Conservation (phyloP, 2,113 vertebrate species). For the Megaceryle torquata region DNA sequence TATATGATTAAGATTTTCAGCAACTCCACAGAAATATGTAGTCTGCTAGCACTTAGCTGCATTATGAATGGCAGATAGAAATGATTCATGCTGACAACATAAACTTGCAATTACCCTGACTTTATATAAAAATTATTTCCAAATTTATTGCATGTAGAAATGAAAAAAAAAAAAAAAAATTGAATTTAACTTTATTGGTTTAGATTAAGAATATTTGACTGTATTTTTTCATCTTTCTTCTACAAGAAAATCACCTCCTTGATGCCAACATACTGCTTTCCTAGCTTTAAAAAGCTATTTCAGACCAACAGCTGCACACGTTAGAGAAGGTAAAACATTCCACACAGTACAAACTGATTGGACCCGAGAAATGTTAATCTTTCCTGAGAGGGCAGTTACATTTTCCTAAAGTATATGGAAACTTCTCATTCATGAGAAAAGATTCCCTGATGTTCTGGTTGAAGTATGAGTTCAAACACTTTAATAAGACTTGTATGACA, state of each 20-base stretch:
- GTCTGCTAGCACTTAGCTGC: conserved; percentile 2
- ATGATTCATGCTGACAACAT: background rate
- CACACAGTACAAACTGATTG: background rate
- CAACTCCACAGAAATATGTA: background rate
- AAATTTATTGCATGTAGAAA: background rate
- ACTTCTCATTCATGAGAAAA: background rate
- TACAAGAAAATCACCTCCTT: background rate
- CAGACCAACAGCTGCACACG: background rate
- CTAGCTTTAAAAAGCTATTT: background rate
- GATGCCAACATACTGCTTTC: background rate
- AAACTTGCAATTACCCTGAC: background rate
- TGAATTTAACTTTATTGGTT: background rate
- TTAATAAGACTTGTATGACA: background rate
- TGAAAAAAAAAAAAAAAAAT: background rate
- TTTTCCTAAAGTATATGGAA: conserved; percentile 30
- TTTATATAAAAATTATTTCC: background rate
- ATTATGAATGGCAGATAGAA: background rate
- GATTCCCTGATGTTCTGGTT: background rate
- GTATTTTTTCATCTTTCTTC: background rate
- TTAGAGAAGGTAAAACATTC: background rate
- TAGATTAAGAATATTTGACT: background rate
- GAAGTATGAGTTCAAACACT: background rate
- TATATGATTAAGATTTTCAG: background rate
- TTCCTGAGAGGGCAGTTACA: conserved; percentile 13
- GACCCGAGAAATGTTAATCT: background rate